These are phyloP conservation scores for Macrosiphum euphorbiae DNA, from an alignment of 2,888 invertebrate species.

Conservation along the genomic window DNA sequence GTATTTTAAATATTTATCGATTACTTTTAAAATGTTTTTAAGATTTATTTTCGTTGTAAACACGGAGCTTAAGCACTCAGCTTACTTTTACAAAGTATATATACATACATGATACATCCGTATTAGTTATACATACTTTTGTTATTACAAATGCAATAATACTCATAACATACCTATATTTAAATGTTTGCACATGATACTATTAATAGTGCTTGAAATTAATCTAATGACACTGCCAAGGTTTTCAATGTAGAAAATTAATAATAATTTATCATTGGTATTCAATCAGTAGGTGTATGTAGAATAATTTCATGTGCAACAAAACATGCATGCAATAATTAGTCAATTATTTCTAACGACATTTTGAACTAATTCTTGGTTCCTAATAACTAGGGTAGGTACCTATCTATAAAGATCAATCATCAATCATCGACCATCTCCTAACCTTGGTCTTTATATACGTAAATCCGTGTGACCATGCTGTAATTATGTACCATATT, in stretches of 20 bases:
- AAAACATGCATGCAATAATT: neutral
- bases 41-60: neutral
- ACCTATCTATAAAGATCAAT: neutral
- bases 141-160: neutral
- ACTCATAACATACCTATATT: neutral
- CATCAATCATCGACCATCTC: neutral
- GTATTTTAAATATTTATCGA: neutral
- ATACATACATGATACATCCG: neutral
- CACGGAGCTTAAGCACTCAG: neutral
- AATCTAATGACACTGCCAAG: constrained; percentile 32
- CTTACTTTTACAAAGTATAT: neutral
- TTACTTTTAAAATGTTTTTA: neutral
- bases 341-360: neutral
- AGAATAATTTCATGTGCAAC: neutral
- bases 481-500: neutral
- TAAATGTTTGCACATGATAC: neutral
- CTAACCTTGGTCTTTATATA: neutral
- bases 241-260: constrained; percentile 14
- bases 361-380: neutral
- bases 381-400: neutral
- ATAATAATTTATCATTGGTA: neutral
- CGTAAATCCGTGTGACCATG: neutral
- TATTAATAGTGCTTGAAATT: neutral
- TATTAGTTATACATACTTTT: neutral
- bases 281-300: neutral